Conservation (phyloP, 2,797 vertebrate genomes). For the Knipowitschia caucasica region DNA sequence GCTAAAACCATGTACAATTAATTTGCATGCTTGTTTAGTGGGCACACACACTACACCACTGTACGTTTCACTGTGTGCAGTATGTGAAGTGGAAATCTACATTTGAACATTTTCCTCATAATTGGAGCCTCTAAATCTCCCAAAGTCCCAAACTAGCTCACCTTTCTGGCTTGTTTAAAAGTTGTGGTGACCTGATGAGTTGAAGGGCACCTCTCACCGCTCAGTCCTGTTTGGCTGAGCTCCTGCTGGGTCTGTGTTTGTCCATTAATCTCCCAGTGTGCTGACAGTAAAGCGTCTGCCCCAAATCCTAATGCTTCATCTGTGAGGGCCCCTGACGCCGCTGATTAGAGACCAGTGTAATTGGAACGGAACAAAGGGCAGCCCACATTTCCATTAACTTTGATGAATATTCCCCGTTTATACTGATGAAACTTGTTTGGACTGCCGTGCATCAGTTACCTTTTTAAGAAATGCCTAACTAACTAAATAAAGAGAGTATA, state of each 20-base stretch:
- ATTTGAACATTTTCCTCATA: background rate
- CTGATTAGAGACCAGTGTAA: constrained; percentile 54
- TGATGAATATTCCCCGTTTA: background rate
- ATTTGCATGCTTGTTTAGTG: too few relatives aligned
- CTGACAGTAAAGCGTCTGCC: constrained; percentile 48
- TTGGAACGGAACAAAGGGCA: constrained; percentile 44
- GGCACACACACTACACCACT: too few relatives aligned
- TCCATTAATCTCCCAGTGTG: constrained; percentile 51
- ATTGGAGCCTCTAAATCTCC: too few relatives aligned
- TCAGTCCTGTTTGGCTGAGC: constrained; percentile 9
- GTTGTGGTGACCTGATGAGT: constrained; percentile 13
- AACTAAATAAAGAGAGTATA: background rate
- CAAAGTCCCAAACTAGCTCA: background rate
- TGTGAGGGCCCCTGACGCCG: constrained; percentile 45
- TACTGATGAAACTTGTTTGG: background rate
- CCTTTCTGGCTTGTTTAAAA: background rate
- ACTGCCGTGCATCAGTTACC: background rate
- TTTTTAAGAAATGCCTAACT: background rate
- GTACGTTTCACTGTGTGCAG: too few relatives aligned
- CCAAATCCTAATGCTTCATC: constrained; percentile 63
- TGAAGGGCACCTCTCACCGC: constrained; percentile 33
- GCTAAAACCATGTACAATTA: too few relatives aligned
- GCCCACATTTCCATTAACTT: background rate
- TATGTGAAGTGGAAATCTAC: background rate
- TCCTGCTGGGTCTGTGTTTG: constrained; percentile 37